Percentiles rank a stretch among this genome's conserved stretches.
phyloP scores from a whole-genome alignment of 2,888 invertebrate genomes.

The Andrena praecox region DNA sequence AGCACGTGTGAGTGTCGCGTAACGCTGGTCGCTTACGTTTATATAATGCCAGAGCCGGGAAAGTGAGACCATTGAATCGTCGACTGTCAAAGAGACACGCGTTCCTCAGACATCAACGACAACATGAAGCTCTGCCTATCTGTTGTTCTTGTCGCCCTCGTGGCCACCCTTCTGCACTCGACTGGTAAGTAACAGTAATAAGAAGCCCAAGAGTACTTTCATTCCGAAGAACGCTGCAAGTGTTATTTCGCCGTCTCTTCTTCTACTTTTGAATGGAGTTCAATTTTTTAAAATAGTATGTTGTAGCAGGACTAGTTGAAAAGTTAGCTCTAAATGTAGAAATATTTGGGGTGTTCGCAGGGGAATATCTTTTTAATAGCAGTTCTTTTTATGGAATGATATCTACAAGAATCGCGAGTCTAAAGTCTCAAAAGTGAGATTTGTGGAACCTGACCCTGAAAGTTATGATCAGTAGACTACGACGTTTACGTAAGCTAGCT shows the following conservation, averaged over 20 bases:
- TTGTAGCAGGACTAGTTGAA: no score
- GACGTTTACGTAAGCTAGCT: neutral
- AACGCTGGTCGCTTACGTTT: constrained; percentile 71
- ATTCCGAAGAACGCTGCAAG: neutral
- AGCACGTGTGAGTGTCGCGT: constrained; percentile 42
- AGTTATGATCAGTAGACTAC: neutral
- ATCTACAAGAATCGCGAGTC: neutral
- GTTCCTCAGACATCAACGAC: constrained; percentile 39
- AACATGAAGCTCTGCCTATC: constrained; percentile 66
- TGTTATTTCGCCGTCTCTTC: no score
- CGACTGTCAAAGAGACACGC: constrained; percentile 75
- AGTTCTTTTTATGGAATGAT: neutral
- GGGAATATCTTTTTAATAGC: no score
- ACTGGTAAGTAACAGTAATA: constrained; percentile 65
- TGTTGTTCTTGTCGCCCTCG: constrained; percentile 60
- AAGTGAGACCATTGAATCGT: constrained; percentile 79
- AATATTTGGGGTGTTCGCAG: neutral
- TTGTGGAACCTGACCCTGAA: neutral
- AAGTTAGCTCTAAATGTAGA: no score
- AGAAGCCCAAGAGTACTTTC: neutral
- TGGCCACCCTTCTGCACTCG: constrained; percentile 54
- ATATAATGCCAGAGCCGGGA: constrained; percentile 78
- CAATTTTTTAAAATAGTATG: no score
- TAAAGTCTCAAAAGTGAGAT: neutral
- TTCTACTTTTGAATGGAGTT: no score